phyloP scores from a whole-genome alignment of 2,113 vertebrate species.

The Ptychochromis oligacanthus region DNA sequence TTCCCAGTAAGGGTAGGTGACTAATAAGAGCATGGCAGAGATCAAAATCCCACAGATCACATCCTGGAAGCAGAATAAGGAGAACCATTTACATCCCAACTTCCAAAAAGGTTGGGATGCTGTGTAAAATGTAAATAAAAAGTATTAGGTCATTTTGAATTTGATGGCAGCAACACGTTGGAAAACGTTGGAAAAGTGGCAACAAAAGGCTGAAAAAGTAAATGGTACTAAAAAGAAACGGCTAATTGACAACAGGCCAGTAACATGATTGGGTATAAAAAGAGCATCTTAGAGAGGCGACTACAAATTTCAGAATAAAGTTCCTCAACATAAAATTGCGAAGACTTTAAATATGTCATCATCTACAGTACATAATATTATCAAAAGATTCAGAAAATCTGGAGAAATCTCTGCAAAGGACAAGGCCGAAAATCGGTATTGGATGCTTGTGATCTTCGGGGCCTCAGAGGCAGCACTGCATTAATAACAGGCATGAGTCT shows the following conservation, averaged over 20 bases:
- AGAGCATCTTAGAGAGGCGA: not conserved
- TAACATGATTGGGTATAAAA: not conserved
- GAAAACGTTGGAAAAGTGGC: not conserved
- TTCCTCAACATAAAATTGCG: not conserved
- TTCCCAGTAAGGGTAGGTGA: conserved; percentile 88
- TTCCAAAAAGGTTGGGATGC: not conserved
- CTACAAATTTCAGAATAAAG: not conserved
- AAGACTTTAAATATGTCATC: not conserved
- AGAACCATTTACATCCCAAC: not conserved
- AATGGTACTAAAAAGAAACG: not conserved
- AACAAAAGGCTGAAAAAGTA: rapidly evolving
- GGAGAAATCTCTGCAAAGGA: not conserved
- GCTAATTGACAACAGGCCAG: not conserved
- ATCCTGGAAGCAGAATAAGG: conserved; percentile 81
- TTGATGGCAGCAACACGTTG: not conserved
- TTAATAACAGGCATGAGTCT: not conserved
- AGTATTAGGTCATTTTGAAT: not conserved
- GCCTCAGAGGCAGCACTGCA: not conserved
- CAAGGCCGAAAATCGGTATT: not conserved
- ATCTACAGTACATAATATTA: not conserved
- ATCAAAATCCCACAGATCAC: conserved; percentile 88
- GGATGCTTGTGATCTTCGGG: not conserved
- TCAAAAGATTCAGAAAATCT: not conserved
- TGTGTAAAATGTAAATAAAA: not conserved
- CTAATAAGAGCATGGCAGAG: conserved; percentile 76